Percentiles rank a stretch among this genome's conserved stretches.
phyloP scores from a whole-genome alignment of 2,113 vertebrate species.

The Muntiacus reevesi region DNA sequence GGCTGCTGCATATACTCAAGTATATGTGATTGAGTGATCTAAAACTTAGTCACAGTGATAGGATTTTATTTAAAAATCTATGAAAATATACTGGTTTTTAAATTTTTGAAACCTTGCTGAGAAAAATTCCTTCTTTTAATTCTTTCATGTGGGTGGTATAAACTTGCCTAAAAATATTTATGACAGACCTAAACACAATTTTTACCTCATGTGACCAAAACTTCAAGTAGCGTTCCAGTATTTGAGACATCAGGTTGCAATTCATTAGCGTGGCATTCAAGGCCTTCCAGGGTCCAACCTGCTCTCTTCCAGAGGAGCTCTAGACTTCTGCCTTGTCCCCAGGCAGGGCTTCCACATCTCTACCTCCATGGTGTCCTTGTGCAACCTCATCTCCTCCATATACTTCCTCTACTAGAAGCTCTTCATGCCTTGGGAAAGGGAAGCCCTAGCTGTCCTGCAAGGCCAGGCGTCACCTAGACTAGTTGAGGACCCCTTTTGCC shows the following conservation, averaged over 20 bases:
- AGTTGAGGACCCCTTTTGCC: background rate
- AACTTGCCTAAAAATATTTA: conserved; percentile 9
- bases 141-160: background rate
- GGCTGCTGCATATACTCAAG: background rate
- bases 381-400: background rate
- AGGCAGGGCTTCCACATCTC: background rate
- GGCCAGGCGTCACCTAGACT: background rate
- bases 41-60: background rate
- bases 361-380: background rate
- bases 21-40: background rate
- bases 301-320: background rate
- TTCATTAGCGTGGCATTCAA: conserved; percentile 1
- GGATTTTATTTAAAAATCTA: background rate
- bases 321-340: background rate
- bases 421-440: background rate
- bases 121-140: background rate
- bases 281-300: background rate
- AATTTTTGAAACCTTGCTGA: background rate
- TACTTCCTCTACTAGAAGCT: background rate
- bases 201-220: background rate
- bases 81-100: conserved; percentile 16
- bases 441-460: background rate
- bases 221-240: background rate
- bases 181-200: background rate
- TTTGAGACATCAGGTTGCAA: background rate